phyloP scores from a whole-genome alignment of 2,888 invertebrate genomes.

The Apantesis nais region DNA sequence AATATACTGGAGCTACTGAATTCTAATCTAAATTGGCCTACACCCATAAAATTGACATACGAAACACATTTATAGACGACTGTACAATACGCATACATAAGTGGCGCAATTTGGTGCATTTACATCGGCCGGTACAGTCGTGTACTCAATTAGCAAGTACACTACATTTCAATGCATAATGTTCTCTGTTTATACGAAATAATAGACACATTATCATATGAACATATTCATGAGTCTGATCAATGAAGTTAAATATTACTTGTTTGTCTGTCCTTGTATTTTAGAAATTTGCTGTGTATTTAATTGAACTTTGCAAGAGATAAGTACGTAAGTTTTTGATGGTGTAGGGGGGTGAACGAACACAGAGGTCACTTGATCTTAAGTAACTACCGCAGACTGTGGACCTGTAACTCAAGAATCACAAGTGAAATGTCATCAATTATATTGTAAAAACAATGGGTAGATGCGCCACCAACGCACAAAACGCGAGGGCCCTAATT shows the following conservation, averaged over 20 bases:
- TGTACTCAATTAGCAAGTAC: constrained; percentile 28
- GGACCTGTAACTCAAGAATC: no score
- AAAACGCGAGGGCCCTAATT: no score
- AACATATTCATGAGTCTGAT: not conserved
- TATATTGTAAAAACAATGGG: no score
- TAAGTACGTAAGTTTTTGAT: no score
- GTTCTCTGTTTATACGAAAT: not conserved
- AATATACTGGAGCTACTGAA: not conserved
- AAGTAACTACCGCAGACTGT: no score
- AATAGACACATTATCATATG: not conserved
- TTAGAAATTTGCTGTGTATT: not conserved
- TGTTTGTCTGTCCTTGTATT: not conserved
- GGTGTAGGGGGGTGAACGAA: no score
- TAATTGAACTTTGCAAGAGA: no score
- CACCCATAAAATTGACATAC: constrained; percentile 13
- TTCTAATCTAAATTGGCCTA: constrained; percentile 11
- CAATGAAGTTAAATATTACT: not conserved
- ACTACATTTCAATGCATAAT: not conserved
- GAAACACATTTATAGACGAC: constrained; percentile 27
- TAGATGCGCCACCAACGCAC: no score
- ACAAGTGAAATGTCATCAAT: no score
- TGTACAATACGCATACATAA: constrained; percentile 22
- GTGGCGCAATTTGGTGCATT: constrained; percentile 27
- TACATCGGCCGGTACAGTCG: constrained; percentile 30
- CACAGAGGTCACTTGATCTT: no score